Percentiles rank a stretch among this genome's conserved stretches.
Evolutionary conservation across 2,888 invertebrate species (phyloP).

Genomic region (Ramazzottius varieornatus): DNA sequence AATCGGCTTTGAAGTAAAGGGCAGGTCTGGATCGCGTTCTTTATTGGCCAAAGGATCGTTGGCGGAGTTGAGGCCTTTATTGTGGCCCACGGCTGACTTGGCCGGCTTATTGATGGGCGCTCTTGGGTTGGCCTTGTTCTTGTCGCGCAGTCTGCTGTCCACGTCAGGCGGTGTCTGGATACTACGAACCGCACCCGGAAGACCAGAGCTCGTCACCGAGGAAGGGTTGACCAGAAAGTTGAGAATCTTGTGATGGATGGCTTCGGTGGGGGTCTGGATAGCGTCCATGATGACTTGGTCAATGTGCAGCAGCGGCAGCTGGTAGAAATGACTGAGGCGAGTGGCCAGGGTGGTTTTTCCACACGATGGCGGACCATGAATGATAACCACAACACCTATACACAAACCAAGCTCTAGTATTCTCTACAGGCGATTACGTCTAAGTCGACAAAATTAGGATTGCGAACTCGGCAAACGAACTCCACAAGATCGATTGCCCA

Average conservation of each 20-base stretch:
- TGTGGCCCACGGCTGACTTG: background rate
- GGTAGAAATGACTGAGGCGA: background rate
- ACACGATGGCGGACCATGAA: background rate
- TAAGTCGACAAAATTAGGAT: too few species aligned
- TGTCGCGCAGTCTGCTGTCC: background rate
- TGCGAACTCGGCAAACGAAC: too few species aligned
- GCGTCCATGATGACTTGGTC: background rate
- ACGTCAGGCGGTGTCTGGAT: background rate
- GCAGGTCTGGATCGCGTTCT: background rate
- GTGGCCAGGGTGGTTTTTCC: background rate
- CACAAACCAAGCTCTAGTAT: too few species aligned
- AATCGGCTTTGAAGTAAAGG: background rate
- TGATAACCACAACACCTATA: background rate
- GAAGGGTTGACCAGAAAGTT: background rate
- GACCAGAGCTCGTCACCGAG: background rate
- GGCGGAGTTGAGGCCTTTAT: background rate
- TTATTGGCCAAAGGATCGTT: background rate
- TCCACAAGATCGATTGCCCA: too few species aligned
- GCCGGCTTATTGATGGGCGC: background rate
- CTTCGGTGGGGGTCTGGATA: background rate
- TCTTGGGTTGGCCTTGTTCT: background rate
- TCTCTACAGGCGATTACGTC: too few species aligned
- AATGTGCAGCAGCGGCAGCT: background rate
- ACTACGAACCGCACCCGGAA: background rate
- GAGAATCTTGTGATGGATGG: background rate